Conservation (phyloP, 2,888 invertebrate genomes). For the Osmoderma eremita region DNA sequence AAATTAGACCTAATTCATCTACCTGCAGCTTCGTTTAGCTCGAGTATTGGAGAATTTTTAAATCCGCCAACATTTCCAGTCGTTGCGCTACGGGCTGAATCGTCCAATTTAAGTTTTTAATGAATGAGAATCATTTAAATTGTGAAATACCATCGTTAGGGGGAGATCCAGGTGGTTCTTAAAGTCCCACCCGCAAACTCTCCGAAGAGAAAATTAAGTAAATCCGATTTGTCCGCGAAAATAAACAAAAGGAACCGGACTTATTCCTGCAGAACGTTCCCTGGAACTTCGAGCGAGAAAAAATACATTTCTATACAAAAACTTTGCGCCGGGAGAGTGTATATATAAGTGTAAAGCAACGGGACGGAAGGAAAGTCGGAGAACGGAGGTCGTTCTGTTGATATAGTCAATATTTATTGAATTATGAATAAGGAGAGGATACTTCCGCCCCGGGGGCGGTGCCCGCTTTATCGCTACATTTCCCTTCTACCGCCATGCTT, state of each 20-base stretch:
- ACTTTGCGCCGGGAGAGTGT: too few relatives aligned
- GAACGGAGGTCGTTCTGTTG: conserved; percentile 22
- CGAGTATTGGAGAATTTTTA: too few relatives aligned
- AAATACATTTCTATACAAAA: conserved; percentile 10
- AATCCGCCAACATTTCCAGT: too few relatives aligned
- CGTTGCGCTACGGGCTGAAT: background rate
- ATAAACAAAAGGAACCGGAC: conserved; percentile 29
- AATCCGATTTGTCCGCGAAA: conserved; percentile 28
- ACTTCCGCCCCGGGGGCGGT: background rate
- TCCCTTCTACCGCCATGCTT: background rate
- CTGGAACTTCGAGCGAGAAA: background rate
- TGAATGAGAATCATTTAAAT: conserved; percentile 10
- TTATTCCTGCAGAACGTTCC: conserved; percentile 11
- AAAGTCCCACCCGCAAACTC: conserved; percentile 6
- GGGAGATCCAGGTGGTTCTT: conserved; percentile 5
- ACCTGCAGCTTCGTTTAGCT: too few relatives aligned
- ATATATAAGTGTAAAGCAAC: background rate
- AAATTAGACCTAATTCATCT: too few relatives aligned
- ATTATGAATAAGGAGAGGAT: conserved; percentile 37
- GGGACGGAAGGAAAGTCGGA: conserved; percentile 4
- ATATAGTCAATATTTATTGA: conserved; percentile 38
- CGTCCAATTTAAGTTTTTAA: conserved; percentile 14
- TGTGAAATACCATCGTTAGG: conserved; percentile 9
- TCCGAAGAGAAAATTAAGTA: conserved; percentile 28
- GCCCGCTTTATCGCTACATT: conserved; percentile 1